Evolutionary conservation across 2,888 invertebrate genomes (phyloP).

Genomic region (Trachelus iudaicus): DNA sequence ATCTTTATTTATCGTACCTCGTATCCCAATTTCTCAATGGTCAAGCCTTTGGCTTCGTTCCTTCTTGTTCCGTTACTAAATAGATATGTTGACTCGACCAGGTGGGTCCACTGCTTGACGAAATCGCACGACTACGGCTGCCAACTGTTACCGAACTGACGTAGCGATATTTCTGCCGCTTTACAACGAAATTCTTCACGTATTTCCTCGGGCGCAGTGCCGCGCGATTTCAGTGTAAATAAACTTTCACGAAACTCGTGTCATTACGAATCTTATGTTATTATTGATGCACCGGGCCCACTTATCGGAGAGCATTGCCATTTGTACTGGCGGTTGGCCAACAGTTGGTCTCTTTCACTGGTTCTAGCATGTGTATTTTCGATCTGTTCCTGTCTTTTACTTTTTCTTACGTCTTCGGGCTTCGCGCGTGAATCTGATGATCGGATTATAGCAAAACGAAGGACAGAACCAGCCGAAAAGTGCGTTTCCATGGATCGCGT

Average conservation of each 20-base stretch:
- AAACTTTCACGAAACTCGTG: neutral
- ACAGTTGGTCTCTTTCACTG: neutral
- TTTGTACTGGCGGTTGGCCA: neutral
- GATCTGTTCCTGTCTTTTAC: neutral
- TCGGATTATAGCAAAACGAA: neutral
- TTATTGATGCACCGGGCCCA: neutral
- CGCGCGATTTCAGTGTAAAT: neutral
- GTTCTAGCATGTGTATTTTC: neutral
- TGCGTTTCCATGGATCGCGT: neutral
- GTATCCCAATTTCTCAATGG: neutral
- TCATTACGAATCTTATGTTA: neutral
- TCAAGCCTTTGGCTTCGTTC: neutral
- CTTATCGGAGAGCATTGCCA: neutral
- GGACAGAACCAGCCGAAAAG: neutral
- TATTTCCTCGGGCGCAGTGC: neutral
- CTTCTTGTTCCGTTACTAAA: neutral
- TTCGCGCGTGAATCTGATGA: neutral
- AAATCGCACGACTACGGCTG: neutral
- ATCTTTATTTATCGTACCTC: neutral
- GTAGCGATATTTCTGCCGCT: neutral
- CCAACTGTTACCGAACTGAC: conserved; percentile 4
- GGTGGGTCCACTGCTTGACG: neutral
- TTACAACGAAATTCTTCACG: neutral
- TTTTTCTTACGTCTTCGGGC: neutral
- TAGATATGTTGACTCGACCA: neutral